Evolutionary conservation across 2,888 invertebrate genomes (phyloP), one percentile per base, ranked within the genome.

Genomic region (Unio pictorum): DNA sequence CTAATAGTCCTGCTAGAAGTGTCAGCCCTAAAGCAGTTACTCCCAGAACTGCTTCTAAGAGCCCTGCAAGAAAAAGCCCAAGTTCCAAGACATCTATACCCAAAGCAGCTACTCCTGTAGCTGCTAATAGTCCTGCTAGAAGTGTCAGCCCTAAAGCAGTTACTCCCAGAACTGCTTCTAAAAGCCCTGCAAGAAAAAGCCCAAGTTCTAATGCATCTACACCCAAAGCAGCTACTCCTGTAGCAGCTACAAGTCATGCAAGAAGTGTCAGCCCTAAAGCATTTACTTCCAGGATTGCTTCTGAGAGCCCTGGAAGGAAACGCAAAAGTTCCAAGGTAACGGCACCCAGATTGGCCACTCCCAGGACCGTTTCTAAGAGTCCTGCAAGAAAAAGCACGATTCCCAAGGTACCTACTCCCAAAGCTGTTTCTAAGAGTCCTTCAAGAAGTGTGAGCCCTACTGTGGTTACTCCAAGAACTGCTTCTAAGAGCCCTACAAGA

Each of bases 21-120:
- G 54, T 55, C n/a, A 67, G 63, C 18, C 64, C 73, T 18, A 70
- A 69, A 60, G n/a, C 69, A 56, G 54, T 34, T 30, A 68, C 66
- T 45, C 64, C 71, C 30, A 70, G 62, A 45, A 54, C 61, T 30
- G 56, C 26, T 45, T 45, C 45, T 45, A 45, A 3, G 45, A 45
- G 45, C 3, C 45, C 45, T 15, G 15, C 45, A 45, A 45, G 45
- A 58, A 69, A 60, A n/a, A 59, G 56, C 34, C 3, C 54, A 61
- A 69, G 66, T 30, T 59, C 72, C 7, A 70, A 71, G 45, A 23
- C 58, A 54, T 55, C 67, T 8, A 61, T 69, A 61, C 67, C 67
- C 23, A 71, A 26, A 23, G 23, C 23, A 23, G 23, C 23, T 23
- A 23, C 23, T 23, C 23, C 23, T 28, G 64, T 57, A 28, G 57